Percentiles rank a stretch among this genome's conserved stretches.
Conservation (phyloP, 2,113 vertebrate species). For the Callorhinus ursinus region DNA sequence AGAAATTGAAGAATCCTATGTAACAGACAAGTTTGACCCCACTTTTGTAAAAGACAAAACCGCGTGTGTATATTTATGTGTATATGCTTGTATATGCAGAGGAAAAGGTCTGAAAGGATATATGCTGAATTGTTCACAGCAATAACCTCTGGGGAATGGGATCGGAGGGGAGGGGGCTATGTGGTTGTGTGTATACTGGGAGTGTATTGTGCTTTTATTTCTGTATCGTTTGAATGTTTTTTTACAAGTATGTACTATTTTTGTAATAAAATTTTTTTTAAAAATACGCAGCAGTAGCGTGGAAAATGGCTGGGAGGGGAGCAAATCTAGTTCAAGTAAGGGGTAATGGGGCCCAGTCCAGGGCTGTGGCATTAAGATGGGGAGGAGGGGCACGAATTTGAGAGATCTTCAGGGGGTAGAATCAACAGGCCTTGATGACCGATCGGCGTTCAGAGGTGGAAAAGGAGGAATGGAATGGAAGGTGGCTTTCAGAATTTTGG, state of each 20-base stretch:
- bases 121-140: constrained; percentile 28
- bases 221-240: constrained; percentile 69
- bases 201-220: constrained; percentile 69
- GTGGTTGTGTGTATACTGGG: constrained; percentile 38
- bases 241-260: constrained; percentile 68
- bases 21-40: constrained; percentile 34
- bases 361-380: not conserved
- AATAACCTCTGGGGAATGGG: constrained; percentile 5
- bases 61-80: constrained; percentile 42
- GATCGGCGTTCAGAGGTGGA: not conserved
- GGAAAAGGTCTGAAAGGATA: constrained; percentile 41
- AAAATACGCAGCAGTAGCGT: constrained; percentile 19
- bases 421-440: not conserved
- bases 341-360: not conserved
- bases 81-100: constrained; percentile 54
- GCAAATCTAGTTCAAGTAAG: constrained; percentile 50
- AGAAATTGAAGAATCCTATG: constrained; percentile 33
- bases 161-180: not conserved
- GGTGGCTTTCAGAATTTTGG: constrained; percentile 49
- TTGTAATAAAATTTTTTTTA: constrained; percentile 69
- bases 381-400: not conserved
- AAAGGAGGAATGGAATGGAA: constrained; percentile 13
- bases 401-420: not conserved
- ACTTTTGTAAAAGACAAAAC: constrained; percentile 66
- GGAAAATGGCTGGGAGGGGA: constrained; percentile 59